Evolutionary conservation across 2,888 invertebrate species (phyloP).

Genomic region (Dasysyrphus albostriatus): DNA sequence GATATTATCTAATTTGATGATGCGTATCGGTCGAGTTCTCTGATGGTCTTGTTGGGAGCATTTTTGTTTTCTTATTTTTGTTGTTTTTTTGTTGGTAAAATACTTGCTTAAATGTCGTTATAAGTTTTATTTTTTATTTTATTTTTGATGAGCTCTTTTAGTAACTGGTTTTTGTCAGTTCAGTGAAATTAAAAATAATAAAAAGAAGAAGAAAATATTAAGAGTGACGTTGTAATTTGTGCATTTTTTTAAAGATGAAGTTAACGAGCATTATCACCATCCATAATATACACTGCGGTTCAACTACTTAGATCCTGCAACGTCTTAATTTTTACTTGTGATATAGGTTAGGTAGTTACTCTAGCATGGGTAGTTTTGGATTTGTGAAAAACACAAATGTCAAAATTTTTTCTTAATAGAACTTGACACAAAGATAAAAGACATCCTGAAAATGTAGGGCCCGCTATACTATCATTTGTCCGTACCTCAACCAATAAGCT

Average conservation of each 20-base stretch:
- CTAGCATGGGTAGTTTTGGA: too few relatives aligned
- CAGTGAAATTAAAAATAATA: not conserved
- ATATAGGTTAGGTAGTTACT: too few relatives aligned
- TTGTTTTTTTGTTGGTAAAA: slow-evolving; percentile 36
- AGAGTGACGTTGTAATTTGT: slow-evolving; percentile 38
- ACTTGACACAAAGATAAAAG: too few relatives aligned
- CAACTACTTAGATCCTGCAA: too few relatives aligned
- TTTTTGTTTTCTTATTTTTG: not conserved
- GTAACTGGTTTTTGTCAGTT: slow-evolving; percentile 43
- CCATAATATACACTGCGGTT: not conserved
- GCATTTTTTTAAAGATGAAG: not conserved
- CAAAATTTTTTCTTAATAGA: too few relatives aligned
- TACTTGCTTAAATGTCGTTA: slow-evolving; percentile 34
- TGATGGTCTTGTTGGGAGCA: slow-evolving; percentile 4
- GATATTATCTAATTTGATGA: slow-evolving; percentile 75
- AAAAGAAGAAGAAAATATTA: slow-evolving; percentile 7
- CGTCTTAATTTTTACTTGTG: too few relatives aligned
- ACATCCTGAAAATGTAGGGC: too few relatives aligned
- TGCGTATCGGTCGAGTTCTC: slow-evolving; percentile 68
- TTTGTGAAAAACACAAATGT: too few relatives aligned
- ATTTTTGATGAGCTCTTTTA: slow-evolving; percentile 17
- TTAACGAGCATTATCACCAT: not conserved
- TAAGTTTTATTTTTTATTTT: not conserved
- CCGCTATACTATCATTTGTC: too few relatives aligned
- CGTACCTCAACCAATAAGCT: too few relatives aligned